Evolutionary conservation across 1,140 invertebrate species (phyloP), one percentile per base, ranked within the genome.

Genomic region (Drosophila baimaii): DNA sequence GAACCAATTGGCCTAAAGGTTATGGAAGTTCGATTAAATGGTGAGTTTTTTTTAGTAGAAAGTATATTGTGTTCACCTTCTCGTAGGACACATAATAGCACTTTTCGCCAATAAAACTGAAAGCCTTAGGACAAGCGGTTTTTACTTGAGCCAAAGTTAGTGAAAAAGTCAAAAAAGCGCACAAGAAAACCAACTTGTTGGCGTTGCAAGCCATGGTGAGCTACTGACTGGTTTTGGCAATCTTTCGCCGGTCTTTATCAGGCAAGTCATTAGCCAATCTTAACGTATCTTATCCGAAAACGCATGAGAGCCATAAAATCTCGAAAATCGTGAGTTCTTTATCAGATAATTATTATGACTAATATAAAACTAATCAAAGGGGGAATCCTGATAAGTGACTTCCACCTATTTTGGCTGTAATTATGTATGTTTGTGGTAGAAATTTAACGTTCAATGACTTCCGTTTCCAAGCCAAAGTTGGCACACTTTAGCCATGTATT

Each of bases 401-500:
- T 63, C 15, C 4, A 59, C 1, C 21, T 58, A 54, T 35, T 51
- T 17, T 47, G 9, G 4, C 13, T 21, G 31, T 19, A 79, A 81
- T 77, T 78, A 43, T n/a, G n/a, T n/a, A n/a, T n/a, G n/a, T n/a
- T n/a, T n/a, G n/a, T 74, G 64, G 55, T 73, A 77, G 59, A 69
- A 64, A 66, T 56, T 41, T 62, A 21, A 37, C 54, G 70, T 79
- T 76, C 75, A 71, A 62, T 82, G 82, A 79, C 75, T 79, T 79
- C 27, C 29, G 27, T 25, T 47, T 54, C 19, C 46, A 19, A 52
- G 52, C 21, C 31, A 33, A 54, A 73, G 29, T 39, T 66, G 61
- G 27, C 37, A 27, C 19, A 52, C n/a, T 27, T 64, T 47, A 25
- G 13, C n/a, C n/a, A n/a, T n/a, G 1, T 19, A 29, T 29, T 29